Base-by-base conservation (phyloP, 2,888 invertebrate genomes). In the Rotaria magnacalcarata region DNA sequence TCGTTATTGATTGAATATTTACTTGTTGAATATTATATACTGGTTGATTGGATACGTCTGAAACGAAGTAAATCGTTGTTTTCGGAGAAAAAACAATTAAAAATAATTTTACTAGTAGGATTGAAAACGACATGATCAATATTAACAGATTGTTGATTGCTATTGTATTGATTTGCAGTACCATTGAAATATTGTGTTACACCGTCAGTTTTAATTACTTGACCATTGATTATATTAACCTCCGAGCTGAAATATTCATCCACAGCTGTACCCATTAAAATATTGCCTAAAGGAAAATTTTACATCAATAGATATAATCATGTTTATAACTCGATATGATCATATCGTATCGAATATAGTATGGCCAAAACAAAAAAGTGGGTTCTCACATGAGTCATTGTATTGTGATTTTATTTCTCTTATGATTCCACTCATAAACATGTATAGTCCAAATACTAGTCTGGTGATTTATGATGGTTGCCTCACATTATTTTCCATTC, bases 201-300 rank as follows among this genome's bases (percentile, higher is more conserved):
- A 14, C 2, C 7, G n/a, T 67, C 67, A 67, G 67, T 67, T 67
- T 67, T 67, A 67, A 67, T 67, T 19, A 67, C 19, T 67, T 67
- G 67, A 67, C 67, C 67, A 67, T 67, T 67, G 67, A 67, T 67
- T 67, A 67, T 67, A 67, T 67, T 67, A 41, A 67, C 67, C 67
- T 34, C 67, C 4, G 67, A 67, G 67, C 67, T 67, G 34, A 67
- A 67, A 67, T 67, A 67, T 67, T 67, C 67, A 67, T 67, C 27
- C 34, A 41, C 34, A 67, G 16, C 34, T 67, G 67, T 67, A 67
- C 34, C 67, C 67, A 67, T 67, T 67, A 67, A 67, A 41, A 67
- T 67, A 67, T 67, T 67, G 67, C 67, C 67, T 67, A 67, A 19
- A 67, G 67, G 34, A 67, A 41, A 34, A 41, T 14, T 67, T 16